Conservation (phyloP, 2,888 invertebrate genomes). For the Nymphalis c-album region DNA sequence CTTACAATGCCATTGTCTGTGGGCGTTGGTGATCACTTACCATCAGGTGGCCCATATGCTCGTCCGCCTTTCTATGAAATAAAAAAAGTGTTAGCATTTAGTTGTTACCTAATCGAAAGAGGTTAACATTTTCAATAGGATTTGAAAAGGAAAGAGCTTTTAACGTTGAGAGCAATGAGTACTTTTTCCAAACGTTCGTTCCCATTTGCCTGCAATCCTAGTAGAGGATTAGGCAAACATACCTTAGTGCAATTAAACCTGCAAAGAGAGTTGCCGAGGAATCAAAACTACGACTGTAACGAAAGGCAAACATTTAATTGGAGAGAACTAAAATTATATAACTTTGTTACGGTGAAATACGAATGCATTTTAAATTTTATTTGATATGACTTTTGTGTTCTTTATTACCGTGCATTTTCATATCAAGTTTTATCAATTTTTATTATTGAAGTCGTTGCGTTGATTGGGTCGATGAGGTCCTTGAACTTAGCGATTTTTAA, state of each 20-base stretch:
- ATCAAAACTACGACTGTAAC: not conserved
- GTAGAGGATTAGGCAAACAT: conserved; percentile 5
- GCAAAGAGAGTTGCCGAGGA: not conserved
- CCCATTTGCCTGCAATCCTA: conserved; percentile 13
- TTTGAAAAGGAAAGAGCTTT: not conserved
- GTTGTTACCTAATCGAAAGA: not conserved
- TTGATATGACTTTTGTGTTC: too few species aligned
- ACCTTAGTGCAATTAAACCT: conserved; percentile 7
- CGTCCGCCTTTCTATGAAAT: too few species aligned
- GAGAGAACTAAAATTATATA: not conserved
- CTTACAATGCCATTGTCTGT: too few species aligned
- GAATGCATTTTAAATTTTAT: too few species aligned
- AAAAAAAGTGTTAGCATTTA: not conserved
- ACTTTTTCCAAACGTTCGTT: conserved; percentile 6
- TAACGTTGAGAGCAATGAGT: not conserved
- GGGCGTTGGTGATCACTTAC: too few species aligned
- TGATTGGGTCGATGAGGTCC: too few species aligned
- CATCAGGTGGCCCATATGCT: too few species aligned
- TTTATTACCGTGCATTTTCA: too few species aligned
- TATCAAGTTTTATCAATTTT: too few species aligned
- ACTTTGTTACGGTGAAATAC: not conserved
- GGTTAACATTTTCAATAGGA: not conserved
- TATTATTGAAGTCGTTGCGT: too few species aligned
- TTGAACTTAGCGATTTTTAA: too few species aligned
- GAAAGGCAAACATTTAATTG: not conserved